Evolutionary conservation across 2,797 vertebrate species (phyloP).

Genomic region (Ambastaia sidthimunki): DNA sequence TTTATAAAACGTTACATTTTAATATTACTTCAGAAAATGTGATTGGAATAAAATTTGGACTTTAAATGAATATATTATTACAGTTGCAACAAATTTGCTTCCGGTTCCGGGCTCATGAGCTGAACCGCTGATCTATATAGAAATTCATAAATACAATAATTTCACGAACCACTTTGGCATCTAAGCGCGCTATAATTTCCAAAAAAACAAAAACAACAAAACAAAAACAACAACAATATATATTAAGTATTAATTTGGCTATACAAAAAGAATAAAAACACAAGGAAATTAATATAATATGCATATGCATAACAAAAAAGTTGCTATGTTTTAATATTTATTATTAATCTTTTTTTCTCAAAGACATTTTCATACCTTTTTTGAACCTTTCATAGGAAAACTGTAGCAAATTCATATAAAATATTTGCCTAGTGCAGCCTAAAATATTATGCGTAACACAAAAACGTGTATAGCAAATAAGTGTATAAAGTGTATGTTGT

Average conservation of each 20-base stretch:
- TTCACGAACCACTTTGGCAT: no score
- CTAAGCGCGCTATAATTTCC: no score
- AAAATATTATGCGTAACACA: no score
- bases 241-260: neutral
- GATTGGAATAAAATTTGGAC: neutral
- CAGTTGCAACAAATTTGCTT: conserved; percentile 8
- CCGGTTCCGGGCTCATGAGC: conserved; percentile 13
- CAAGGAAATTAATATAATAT: no score
- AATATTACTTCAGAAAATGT: neutral
- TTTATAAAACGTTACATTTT: neutral
- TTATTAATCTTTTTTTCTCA: neutral
- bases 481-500: no score
- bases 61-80: neutral
- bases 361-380: neutral
- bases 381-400: neutral
- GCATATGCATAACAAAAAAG: no score
- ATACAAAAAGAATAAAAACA: neutral
- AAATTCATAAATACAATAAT: no score
- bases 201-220: no score
- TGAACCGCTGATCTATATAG: neutral
- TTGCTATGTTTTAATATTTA: neutral
- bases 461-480: no score
- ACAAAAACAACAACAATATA: no score
- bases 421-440: no score
- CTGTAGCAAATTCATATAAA: neutral